Evolutionary conservation across 1,140 invertebrate genomes (phyloP).

Genomic region (Potamilus streckersoni): DNA sequence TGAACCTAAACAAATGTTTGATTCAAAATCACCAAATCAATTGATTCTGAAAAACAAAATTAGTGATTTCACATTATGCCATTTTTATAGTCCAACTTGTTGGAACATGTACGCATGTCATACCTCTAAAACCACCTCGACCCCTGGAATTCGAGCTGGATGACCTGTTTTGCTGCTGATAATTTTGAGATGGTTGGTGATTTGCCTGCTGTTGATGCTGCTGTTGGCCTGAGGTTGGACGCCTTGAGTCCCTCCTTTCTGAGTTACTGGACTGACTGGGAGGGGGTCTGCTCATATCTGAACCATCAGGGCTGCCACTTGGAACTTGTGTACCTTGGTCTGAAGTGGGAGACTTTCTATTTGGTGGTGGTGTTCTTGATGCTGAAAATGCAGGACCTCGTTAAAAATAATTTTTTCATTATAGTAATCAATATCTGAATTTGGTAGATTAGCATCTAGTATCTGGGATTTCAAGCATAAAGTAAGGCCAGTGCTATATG

Average conservation of each 20-base stretch:
- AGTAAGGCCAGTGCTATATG: too few relatives aligned
- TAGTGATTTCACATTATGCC: too few relatives aligned
- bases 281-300: slow-evolving; percentile 28
- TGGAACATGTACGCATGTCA: too few relatives aligned
- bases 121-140: slow-evolving; percentile 7
- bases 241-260: slow-evolving; percentile 26
- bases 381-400: slow-evolving; percentile 37
- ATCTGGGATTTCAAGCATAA: too few relatives aligned
- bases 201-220: slow-evolving; percentile 41
- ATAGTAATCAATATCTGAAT: too few relatives aligned
- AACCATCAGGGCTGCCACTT: slow-evolving; percentile 30
- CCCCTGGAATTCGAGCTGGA: slow-evolving; percentile 27
- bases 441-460: too few relatives aligned
- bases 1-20: too few relatives aligned
- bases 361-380: slow-evolving; percentile 75
- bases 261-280: slow-evolving; percentile 22
- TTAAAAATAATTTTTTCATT: too few relatives aligned
- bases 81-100: too few relatives aligned
- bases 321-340: slow-evolving; percentile 81
- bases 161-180: slow-evolving; percentile 10
- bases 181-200: slow-evolving; percentile 1
- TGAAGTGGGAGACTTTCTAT: slow-evolving; percentile 75
- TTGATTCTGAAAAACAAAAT: too few relatives aligned
- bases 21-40: too few relatives aligned
- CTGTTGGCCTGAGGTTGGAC: slow-evolving; percentile 9